Evolutionary conservation across 2,888 invertebrate species (phyloP), one percentile per base, ranked within the genome.

Genomic region (Podabrus alpinus): DNA sequence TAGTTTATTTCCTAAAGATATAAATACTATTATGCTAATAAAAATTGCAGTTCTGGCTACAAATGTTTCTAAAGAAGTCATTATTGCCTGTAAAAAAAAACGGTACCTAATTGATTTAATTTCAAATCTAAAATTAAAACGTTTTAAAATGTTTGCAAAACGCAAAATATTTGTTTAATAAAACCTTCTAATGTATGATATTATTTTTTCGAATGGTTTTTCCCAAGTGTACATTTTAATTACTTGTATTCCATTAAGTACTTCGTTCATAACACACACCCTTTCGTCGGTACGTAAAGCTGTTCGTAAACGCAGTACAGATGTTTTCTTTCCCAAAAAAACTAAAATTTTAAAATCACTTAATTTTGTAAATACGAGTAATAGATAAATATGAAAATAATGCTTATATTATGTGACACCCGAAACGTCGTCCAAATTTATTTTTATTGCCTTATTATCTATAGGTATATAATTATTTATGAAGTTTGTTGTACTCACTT

Each of bases 151-250:
- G 15, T 13, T 24, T 19, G 25, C 11, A 15, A 15, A 24, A 66
- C 15, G 1, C 9, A 24, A n/a, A 24, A 9, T 21, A 24, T 66
- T 15, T 15, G 11, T 3, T 13, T 13, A 13, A 29, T 13, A 13
- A 13, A 13, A 92, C 88, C 91, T 91, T 83, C 97, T 88, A 1
- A 95, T 93, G 69, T 91, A 86, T 9, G 92, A 91, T 2, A 98
- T 94, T 15, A 97, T 90, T 78, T 93, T 90, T 75, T 94, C 93
- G 84, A 98, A 97, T 0, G 97, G 95, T 81, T 93, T 94, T 86
- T 98, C 98, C 95, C 98, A 98, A 3, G 97, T 95, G 85, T 97
- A 98, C 97, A 98, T 97, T 89, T 98, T 98, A 79, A 98, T 95
- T 2, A 97, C 96, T 89, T 95, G 88, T 61, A 95, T 94, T 1